Evolutionary conservation across 2,888 invertebrate genomes (phyloP), one percentile per base, ranked within the genome.

Genomic region (Ethmia dodecea): DNA sequence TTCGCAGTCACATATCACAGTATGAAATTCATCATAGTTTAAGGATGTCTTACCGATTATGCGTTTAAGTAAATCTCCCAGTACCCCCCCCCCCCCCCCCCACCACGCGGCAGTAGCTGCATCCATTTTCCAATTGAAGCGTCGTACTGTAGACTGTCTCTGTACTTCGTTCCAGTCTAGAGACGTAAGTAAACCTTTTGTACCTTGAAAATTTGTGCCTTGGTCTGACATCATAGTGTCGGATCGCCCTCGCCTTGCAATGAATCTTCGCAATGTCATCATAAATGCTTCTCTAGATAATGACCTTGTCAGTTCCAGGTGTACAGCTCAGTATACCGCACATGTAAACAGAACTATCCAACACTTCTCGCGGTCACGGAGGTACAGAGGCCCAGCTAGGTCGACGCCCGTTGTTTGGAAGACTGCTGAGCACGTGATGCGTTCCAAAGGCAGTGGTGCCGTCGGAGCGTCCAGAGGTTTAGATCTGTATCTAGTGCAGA

Each of bases 91-190:
- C 8, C 15, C 37, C 4, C 35, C 41, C 9, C 38, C 37, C 37
- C 41, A 41, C 42, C 42, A 42, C 10, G 38, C 35, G n/a, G 42
- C 42, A 8, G 38, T 31, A n/a, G 42, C 35, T 9, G 33, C 38
- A 11, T 38, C 38, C 31, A 38, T 31, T 13, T 34, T 33, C 38
- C 38, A 38, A 8, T 13, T 3, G 15, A 38, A 30, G 3, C 13
- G 28, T 0, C 24, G 28, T 6, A 37, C 18, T 8, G 29, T 29
- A 3, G 30, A 35, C 12, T 22, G 14, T 11, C 15, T 13, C 10
- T 35, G 35, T 5, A 38, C 11, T 16, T 38, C 35, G 4, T 35
- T 29, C 38, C 38, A 35, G 13, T 35, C 11, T n/a, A 35, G n/a
- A 5, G 35, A 5, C 3, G 13, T 9, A 24, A 35, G 29, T 15